These are phyloP conservation scores for Cyprinella venusta DNA, from an alignment of 2,797 vertebrate genomes.

Conservation along the genomic window DNA sequence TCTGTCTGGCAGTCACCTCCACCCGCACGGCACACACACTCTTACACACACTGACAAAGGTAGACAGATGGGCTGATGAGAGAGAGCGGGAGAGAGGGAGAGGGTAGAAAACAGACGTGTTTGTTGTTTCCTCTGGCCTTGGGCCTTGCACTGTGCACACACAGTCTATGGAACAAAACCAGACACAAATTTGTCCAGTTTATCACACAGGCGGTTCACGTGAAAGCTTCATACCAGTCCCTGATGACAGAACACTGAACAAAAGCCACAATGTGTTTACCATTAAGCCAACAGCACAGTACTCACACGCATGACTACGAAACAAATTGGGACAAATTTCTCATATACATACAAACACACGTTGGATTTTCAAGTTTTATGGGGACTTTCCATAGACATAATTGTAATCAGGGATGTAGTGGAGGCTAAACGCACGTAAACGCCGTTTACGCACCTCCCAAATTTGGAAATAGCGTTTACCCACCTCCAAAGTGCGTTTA, in stretches of 20 bases:
- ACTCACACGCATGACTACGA: background rate
- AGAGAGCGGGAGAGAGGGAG: slow-evolving; percentile 30
- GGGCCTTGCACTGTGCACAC: slow-evolving; percentile 41
- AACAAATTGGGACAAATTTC: background rate
- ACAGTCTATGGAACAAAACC: slow-evolving; percentile 34
- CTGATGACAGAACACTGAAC: slow-evolving; percentile 26
- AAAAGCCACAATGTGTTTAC: slow-evolving; percentile 34
- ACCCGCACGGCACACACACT: slow-evolving; percentile 5
- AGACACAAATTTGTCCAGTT: slow-evolving; percentile 29
- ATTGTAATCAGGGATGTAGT: too few relatives aligned
- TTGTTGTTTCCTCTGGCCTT: slow-evolving; percentile 52
- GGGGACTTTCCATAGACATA: background rate
- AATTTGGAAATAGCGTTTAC: too few relatives aligned
- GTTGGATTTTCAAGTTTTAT: background rate
- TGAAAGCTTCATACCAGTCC: slow-evolving; percentile 21
- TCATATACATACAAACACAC: background rate
- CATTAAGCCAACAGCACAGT: background rate
- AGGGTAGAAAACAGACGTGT: slow-evolving; percentile 27
- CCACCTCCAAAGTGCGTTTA: too few relatives aligned
- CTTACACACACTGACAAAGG: slow-evolving; percentile 38
- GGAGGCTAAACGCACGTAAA: too few relatives aligned
- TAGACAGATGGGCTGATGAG: slow-evolving; percentile 52
- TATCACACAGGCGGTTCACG: slow-evolving; percentile 28
- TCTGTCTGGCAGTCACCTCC: slow-evolving; percentile 41
- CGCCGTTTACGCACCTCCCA: too few relatives aligned